These are phyloP conservation scores for Netelia fuscicornis DNA, from an alignment of 2,888 invertebrate genomes.

Conservation along the genomic window DNA sequence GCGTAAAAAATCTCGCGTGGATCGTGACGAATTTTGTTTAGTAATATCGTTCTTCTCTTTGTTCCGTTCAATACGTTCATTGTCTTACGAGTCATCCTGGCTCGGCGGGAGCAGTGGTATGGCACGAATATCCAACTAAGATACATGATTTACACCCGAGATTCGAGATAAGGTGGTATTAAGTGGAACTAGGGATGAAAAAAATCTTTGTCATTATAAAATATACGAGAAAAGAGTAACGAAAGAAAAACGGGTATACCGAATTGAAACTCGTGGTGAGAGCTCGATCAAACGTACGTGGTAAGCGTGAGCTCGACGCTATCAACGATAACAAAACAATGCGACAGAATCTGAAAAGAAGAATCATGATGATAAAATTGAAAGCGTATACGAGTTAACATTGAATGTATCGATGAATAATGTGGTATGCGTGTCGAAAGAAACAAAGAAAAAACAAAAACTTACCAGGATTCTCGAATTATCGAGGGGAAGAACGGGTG, in stretches of 20 bases:
- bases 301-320: slow-evolving; percentile 31
- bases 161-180: slow-evolving; percentile 52
- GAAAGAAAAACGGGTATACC: slow-evolving; percentile 29
- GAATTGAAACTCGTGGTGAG: slow-evolving; percentile 30
- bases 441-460: slow-evolving; percentile 31
- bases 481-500: slow-evolving; percentile 15
- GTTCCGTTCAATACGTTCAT: slow-evolving; percentile 3
- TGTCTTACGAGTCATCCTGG: slow-evolving; percentile 13
- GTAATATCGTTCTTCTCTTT: background rate
- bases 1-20: background rate
- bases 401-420: slow-evolving; percentile 34
- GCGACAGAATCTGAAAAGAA: no score
- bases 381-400: slow-evolving; percentile 21
- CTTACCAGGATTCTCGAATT: slow-evolving; percentile 47
- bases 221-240: slow-evolving; percentile 31
- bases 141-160: slow-evolving; percentile 64
- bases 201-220: slow-evolving; percentile 57
- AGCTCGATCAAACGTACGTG: slow-evolving; percentile 37
- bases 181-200: slow-evolving; percentile 34
- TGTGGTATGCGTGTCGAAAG: slow-evolving; percentile 46
- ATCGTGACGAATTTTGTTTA: background rate
- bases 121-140: slow-evolving; percentile 64
- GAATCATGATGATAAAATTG: background rate
- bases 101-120: slow-evolving; percentile 66
- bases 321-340: slow-evolving; percentile 26